These are phyloP conservation scores for Sipha maydis DNA, from an alignment of 2,888 invertebrate species.

Conservation along the genomic window DNA sequence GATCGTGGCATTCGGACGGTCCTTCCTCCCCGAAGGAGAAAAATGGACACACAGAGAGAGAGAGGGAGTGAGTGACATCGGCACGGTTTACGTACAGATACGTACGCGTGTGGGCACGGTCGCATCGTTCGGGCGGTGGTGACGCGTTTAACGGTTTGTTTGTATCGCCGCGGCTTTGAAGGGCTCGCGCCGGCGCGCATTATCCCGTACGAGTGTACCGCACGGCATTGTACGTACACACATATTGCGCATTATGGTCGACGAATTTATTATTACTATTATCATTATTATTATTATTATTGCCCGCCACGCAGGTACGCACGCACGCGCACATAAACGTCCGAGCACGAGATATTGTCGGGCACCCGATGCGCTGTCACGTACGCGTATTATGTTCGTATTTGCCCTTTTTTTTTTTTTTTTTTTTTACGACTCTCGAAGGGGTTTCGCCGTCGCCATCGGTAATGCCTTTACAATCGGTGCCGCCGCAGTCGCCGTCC, in stretches of 20 bases:
- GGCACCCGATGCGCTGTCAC: slow-evolving; percentile 1
- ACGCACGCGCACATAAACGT: background rate
- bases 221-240: no score
- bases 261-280: background rate
- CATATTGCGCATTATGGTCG: background rate
- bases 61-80: background rate
- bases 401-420: no score
- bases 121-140: background rate
- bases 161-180: background rate
- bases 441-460: background rate
- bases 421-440: background rate
- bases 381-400: slow-evolving; percentile 8
- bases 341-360: background rate
- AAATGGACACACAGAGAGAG: no score
- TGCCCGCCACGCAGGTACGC: background rate
- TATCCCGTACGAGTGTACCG: background rate
- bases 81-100: no score
- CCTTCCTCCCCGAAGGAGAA: background rate
- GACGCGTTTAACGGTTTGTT: slow-evolving; percentile 6
- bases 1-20: background rate
- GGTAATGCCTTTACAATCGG: background rate
- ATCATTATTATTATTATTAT: background rate
- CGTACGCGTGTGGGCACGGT: background rate
- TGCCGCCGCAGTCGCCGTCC: background rate
- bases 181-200: background rate